phyloP scores from a whole-genome alignment of 2,113 vertebrate genomes.

The Seriola rivoliana region DNA sequence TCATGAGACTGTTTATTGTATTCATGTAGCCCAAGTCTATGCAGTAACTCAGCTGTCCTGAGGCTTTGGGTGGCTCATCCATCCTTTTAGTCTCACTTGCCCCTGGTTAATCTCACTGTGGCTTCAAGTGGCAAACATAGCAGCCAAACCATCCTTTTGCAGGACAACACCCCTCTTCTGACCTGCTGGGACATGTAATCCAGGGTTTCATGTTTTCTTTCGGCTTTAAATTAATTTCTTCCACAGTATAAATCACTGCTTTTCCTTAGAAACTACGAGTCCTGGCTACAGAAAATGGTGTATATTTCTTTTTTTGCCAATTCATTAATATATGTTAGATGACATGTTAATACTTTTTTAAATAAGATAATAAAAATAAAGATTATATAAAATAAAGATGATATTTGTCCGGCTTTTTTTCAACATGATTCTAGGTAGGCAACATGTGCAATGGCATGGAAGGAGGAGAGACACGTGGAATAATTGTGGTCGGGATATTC shows the following conservation, averaged over 20 bases:
- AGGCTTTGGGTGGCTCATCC: constrained; percentile 21
- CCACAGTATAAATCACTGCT: background rate
- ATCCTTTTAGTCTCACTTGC: background rate
- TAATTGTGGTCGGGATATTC: background rate
- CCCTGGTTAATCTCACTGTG: background rate
- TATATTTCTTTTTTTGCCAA: constrained; percentile 25
- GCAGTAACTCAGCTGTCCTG: background rate
- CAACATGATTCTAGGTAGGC: background rate
- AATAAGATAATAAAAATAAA: constrained; percentile 43
- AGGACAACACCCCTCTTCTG: background rate
- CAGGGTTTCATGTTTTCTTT: constrained; percentile 8
- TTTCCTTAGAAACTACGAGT: background rate
- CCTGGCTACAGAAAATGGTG: background rate
- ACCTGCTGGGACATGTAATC: constrained; percentile 21
- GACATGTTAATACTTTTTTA: constrained; percentile 28
- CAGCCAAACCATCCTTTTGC: background rate
- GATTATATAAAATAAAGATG: background rate
- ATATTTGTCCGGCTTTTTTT: constrained; percentile 1
- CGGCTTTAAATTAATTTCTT: constrained; percentile 22
- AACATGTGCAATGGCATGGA: background rate
- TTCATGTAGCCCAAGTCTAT: background rate
- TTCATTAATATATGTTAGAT: constrained; percentile 31
- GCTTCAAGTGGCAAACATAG: background rate
- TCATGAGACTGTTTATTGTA: background rate
- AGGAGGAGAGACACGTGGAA: background rate